phyloP scores from a whole-genome alignment of 2,888 invertebrate species.

The Omphaloscelis lunosa region DNA sequence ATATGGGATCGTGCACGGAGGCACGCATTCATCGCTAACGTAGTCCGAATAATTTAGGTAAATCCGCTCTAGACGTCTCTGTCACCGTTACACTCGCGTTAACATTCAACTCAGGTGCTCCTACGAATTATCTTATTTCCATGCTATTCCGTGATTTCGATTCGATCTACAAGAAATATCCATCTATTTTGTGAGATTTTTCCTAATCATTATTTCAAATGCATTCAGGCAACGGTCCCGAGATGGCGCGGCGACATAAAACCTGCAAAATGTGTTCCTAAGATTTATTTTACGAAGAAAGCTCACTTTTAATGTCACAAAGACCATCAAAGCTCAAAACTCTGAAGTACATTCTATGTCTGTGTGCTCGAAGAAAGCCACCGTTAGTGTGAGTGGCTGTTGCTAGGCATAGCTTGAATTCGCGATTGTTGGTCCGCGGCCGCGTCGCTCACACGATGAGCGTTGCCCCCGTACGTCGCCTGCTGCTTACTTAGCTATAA shows the following conservation, averaged over 20 bases:
- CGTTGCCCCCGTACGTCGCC: conserved; percentile 85
- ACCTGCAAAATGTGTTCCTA: conserved; percentile 55
- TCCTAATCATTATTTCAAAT: conserved; percentile 74
- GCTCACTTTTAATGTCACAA: conserved; percentile 76
- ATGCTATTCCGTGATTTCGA: conserved; percentile 81
- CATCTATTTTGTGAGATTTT: conserved; percentile 64
- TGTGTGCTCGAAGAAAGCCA: conserved; percentile 82
- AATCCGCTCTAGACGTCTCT: conserved; percentile 83
- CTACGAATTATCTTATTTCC: conserved; percentile 85
- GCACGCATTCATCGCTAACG: conserved; percentile 82
- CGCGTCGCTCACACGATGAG: conserved; percentile 89
- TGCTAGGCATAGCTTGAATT: conserved; percentile 88
- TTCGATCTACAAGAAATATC: conserved; percentile 74
- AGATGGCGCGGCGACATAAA: conserved; percentile 56
- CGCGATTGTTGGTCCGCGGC: conserved; percentile 86
- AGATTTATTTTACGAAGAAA: conserved; percentile 71
- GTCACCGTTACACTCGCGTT: conserved; percentile 84
- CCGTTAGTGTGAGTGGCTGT: conserved; percentile 86
- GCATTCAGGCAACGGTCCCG: conserved; percentile 70
- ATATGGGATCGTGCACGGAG: conserved; percentile 74
- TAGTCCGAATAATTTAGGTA: conserved; percentile 88
- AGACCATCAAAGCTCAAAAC: conserved; percentile 79
- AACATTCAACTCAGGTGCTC: conserved; percentile 80
- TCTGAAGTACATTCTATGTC: conserved; percentile 78
- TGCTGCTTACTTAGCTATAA: conserved; percentile 68